Conservation (phyloP, 2,113 vertebrate species). For the Zosterops pallidus region DNA sequence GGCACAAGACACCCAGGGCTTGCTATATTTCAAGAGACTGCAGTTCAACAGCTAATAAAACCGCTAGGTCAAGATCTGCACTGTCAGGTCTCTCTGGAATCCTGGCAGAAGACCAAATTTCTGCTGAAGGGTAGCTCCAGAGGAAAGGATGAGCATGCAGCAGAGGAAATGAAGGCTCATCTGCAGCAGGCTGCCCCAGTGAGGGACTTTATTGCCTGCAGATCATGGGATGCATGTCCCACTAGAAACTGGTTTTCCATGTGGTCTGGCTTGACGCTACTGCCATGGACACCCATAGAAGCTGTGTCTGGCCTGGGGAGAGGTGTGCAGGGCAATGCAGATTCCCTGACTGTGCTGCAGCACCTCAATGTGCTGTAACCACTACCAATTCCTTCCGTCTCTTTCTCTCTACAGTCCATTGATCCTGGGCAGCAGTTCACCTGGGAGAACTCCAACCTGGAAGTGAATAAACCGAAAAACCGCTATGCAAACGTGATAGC, state of each 20-base stretch:
- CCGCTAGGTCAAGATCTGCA: neutral
- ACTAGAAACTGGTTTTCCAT: neutral
- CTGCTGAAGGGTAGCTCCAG: neutral
- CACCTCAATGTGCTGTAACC: accelerated
- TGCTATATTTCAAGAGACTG: constrained; percentile 26
- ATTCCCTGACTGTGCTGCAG: neutral
- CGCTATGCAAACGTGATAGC: constrained; percentile 97
- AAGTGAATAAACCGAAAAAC: constrained; percentile 97
- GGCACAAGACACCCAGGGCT: constrained; percentile 7
- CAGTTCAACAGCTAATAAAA: constrained; percentile 54
- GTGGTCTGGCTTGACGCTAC: neutral
- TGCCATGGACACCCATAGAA: neutral
- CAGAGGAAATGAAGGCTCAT: neutral
- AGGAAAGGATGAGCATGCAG: neutral
- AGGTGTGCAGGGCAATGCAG: neutral
- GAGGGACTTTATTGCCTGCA: neutral
- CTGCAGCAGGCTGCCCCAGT: neutral
- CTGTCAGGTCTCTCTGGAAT: constrained; percentile 3
- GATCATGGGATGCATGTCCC: neutral
- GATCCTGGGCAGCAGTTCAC: constrained; percentile 97
- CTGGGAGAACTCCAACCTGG: constrained; percentile 96
- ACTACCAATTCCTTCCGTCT: neutral
- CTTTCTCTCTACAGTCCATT: constrained; percentile 79
- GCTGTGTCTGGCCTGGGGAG: neutral
- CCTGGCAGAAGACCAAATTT: constrained; percentile 30